phyloP scores from a whole-genome alignment of 2,797 vertebrate genomes.

The Malacoraja senta region DNA sequence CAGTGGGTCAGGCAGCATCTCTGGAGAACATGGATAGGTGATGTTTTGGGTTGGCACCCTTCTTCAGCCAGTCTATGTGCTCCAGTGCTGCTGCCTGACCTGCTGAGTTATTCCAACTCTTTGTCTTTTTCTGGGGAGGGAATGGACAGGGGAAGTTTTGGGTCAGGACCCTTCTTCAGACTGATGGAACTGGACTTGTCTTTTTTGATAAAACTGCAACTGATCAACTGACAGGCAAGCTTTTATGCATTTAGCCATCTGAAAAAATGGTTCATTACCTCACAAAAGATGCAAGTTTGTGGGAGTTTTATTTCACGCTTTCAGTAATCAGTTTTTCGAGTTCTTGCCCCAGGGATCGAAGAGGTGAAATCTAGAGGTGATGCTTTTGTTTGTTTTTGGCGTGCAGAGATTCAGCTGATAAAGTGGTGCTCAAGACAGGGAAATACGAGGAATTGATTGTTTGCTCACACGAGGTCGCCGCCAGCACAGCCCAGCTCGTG shows the following conservation, averaged over 20 bases:
- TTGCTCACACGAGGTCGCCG: slow-evolving; percentile 91
- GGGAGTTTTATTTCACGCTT: background rate
- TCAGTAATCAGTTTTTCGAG: background rate
- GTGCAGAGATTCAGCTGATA: slow-evolving; percentile 84
- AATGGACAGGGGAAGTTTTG: too few relatives aligned
- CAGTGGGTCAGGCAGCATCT: too few relatives aligned
- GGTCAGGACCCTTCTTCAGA: too few relatives aligned
- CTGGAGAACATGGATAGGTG: too few relatives aligned
- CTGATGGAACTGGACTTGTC: too few relatives aligned
- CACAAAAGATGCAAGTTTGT: background rate
- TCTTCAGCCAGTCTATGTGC: too few relatives aligned
- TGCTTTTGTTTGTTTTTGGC: background rate
- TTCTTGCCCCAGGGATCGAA: background rate
- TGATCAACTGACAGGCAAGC: background rate
- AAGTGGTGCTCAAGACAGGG: slow-evolving; percentile 84
- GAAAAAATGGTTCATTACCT: too few relatives aligned
- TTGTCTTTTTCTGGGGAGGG: too few relatives aligned
- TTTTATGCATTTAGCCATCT: too few relatives aligned
- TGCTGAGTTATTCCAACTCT: too few relatives aligned
- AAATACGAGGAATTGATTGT: slow-evolving; percentile 94
- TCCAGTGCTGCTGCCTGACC: too few relatives aligned
- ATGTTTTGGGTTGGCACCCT: too few relatives aligned
- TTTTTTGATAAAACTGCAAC: background rate
- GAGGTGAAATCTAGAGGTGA: background rate
- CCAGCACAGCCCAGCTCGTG: slow-evolving; percentile 92